Base-by-base conservation (phyloP, 2,113 vertebrate genomes). In the Pollachius pollachius region DNA sequence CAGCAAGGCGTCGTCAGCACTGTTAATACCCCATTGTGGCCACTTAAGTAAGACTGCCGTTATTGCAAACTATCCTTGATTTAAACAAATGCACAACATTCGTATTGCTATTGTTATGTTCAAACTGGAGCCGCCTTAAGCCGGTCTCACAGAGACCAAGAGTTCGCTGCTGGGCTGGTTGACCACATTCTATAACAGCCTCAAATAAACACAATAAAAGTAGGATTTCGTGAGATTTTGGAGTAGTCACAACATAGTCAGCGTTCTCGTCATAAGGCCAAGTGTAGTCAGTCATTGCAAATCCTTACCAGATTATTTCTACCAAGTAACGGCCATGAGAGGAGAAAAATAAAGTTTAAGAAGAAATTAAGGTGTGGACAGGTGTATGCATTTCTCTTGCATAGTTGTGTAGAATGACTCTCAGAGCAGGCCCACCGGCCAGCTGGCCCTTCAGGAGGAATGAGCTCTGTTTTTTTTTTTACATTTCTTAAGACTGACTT, bases 61-160 rank as follows among this genome's bases (percentile, higher is more conserved):
- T 98, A 97, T 97, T 97, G 96, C 96, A 96, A 96, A 97, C 95
- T 96, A 95, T 98, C 95, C 95, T 96, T 91, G 93, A 92, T 92
- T 92, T 95, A 96, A 97, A 97, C 96, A 95, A 99, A 99, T 99
- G 97, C 96, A 99, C 97, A 99, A 99, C 97, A 99, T 99, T 99
- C 97, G 95, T 97, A 99, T 96, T 96, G 95, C 95, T 76, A 96
- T 97, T 57, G n/a, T 57, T n/a, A 17, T 57, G 15, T 57, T 57
- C 96, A 96, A 97, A 97, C 95, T 96, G 94, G 96, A 96, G 95
- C 97, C 96, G 92, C 95, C 94, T 95, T 82, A 9, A 94, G 94
- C 89, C 95, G 95, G 97, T 99, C 97, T 99, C 97, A 99, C 94
- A 96, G 97, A 99, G 97, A 99, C 97, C 94, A 99, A 95, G 95